Evolutionary conservation across 2,113 vertebrate genomes (phyloP).

Genomic region (Heterochromis multidens): DNA sequence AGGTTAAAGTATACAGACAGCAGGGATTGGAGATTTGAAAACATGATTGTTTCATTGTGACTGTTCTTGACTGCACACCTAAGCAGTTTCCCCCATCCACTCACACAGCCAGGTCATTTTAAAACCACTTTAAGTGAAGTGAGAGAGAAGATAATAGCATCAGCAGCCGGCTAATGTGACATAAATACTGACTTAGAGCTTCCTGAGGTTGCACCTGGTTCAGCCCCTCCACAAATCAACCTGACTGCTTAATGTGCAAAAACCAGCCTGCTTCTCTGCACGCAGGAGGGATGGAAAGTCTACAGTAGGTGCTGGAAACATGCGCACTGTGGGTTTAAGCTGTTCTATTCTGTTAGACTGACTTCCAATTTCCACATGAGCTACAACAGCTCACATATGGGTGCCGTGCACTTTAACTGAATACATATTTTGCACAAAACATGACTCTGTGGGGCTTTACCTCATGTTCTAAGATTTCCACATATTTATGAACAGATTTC

Average conservation of each 20-base stretch:
- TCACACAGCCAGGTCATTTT: constrained; percentile 7
- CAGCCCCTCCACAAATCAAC: constrained; percentile 38
- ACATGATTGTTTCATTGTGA: constrained; percentile 9
- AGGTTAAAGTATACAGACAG: constrained; percentile 42
- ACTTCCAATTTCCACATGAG: constrained; percentile 11
- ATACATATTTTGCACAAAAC: neutral
- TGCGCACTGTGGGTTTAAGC: neutral
- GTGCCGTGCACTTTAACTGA: neutral
- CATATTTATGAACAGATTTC: neutral
- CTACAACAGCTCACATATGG: neutral
- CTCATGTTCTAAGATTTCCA: neutral
- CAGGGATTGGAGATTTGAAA: constrained; percentile 1
- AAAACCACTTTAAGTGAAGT: neutral
- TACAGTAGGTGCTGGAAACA: neutral
- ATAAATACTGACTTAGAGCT: constrained; percentile 6
- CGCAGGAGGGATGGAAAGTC: neutral
- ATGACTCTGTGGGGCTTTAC: neutral
- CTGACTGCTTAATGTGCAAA: constrained; percentile 2
- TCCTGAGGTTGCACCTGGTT: constrained; percentile 25
- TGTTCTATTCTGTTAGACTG: neutral
- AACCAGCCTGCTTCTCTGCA: neutral
- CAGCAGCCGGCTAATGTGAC: constrained; percentile 17
- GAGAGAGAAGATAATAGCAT: neutral
- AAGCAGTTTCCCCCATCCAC: constrained; percentile 46
- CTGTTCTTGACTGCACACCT: neutral